These are phyloP conservation scores for Mobula hypostoma DNA, from an alignment of 2,113 vertebrate genomes.

Conservation along the genomic window DNA sequence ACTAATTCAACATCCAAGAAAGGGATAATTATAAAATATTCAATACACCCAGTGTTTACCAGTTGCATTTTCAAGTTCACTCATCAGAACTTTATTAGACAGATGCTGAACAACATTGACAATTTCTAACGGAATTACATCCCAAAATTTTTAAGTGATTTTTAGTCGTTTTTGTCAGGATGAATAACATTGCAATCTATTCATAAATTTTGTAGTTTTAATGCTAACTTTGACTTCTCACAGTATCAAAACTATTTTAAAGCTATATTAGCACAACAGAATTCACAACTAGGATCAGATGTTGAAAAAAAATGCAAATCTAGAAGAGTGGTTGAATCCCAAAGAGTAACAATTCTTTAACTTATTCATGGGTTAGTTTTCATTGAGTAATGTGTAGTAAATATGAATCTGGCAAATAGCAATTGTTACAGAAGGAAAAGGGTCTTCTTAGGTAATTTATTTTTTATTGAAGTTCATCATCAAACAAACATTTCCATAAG, in stretches of 20 bases:
- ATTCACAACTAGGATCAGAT: neutral
- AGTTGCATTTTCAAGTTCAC: neutral
- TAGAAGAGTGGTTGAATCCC: neutral
- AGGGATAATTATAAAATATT: neutral
- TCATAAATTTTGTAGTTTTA: neutral
- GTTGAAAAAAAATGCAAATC: neutral
- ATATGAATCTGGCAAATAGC: neutral
- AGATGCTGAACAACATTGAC: neutral
- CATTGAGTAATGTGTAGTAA: neutral
- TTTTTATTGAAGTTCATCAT: too few relatives aligned
- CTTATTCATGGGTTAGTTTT: neutral
- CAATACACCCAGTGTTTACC: neutral
- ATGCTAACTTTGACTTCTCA: neutral
- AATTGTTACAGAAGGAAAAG: neutral
- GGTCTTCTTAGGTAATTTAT: too few relatives aligned
- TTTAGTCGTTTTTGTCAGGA: neutral
- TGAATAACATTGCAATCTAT: too few relatives aligned
- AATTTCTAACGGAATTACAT: neutral
- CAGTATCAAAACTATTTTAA: neutral
- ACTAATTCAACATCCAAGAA: neutral
- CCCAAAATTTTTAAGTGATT: neutral
- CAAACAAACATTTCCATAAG: too few relatives aligned
- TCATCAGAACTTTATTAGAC: neutral
- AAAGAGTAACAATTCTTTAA: neutral
- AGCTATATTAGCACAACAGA: neutral